Base-by-base conservation (phyloP, 2,888 invertebrate species). In the Dicyrtomina minuta region DNA sequence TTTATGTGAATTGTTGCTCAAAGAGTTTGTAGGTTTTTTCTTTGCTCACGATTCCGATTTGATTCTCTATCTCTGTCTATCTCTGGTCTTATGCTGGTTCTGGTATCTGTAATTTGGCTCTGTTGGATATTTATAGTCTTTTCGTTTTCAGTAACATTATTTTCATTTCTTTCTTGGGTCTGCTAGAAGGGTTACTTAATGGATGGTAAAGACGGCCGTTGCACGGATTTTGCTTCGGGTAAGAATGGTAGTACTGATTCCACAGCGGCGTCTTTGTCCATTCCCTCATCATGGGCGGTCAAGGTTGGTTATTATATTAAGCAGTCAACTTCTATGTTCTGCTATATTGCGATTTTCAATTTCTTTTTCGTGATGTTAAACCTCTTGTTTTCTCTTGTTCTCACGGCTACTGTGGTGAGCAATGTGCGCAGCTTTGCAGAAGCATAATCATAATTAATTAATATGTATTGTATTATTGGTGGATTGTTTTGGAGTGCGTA, bases 261-360 rank as follows among this genome's bases (percentile, higher is more conserved):
- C 20, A 17, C 27, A 26, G 46, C 26, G 27, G 1, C 62, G 44
- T 62, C 62, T 49, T 49, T 62, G 20, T 49, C 49, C 49, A 49
- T 10, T 17, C 13, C 27, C 41, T n/a, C n/a, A n/a, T n/a, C n/a
- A n/a, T 43, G 8, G 22, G 17, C 62, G 17, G 33, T 15, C 8
- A 62, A 62, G 62, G 62, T 62, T 62, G 26, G 62, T 62, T 41
- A 27, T 6, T 41, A n/a, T n/a, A n/a, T n/a, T n/a, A n/a, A n/a
- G n/a, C n/a, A n/a, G n/a, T n/a, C n/a, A n/a, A n/a, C n/a, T n/a
- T n/a, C n/a, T n/a, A n/a, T n/a, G n/a, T n/a, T 10, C 13, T 41
- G 13, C 13, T 41, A 8, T 41, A 10, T 41, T 13, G 43, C 13
- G 43, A 41, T 41, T 13, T 41, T 13, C 43, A 41, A 41, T 13